Percentiles rank a stretch among this genome's conserved stretches.
phyloP scores from a whole-genome alignment of 2,888 invertebrate species.

The Criorhina ranunculi region DNA sequence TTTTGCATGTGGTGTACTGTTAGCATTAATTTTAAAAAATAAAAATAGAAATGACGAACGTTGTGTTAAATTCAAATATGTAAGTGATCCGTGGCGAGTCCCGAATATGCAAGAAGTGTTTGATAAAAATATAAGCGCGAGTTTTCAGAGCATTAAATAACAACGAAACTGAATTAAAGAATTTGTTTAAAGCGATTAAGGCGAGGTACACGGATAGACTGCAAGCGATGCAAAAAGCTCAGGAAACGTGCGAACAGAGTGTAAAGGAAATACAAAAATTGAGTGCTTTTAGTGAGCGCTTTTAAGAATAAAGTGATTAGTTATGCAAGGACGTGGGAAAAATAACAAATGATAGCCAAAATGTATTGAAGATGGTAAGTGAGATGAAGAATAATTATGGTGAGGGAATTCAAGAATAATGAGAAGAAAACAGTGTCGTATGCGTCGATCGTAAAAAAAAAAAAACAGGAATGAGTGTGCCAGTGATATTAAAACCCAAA shows the following conservation, averaged over 20 bases:
- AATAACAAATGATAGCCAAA: constrained; percentile 10
- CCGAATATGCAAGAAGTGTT: too few species aligned
- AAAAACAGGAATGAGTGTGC: background rate
- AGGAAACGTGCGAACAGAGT: constrained; percentile 28
- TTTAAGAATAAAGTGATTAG: too few species aligned
- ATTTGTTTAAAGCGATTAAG: constrained; percentile 1
- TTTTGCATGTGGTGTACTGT: too few species aligned
- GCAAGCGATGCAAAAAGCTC: constrained; percentile 12
- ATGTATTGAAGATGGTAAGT: constrained; percentile 3
- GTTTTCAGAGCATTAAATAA: too few species aligned
- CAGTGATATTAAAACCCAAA: background rate
- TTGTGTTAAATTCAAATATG: too few species aligned
- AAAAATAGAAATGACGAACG: too few species aligned
- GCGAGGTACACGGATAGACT: constrained; percentile 8
- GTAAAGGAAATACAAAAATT: constrained; percentile 20
- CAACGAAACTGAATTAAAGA: too few species aligned
- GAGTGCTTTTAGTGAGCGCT: background rate
- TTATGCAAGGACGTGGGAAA: too few species aligned
- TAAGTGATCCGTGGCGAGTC: too few species aligned
- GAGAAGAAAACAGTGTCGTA: constrained; percentile 8
- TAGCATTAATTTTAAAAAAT: too few species aligned
- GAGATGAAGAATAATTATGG: constrained; percentile 12
- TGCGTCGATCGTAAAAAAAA: constrained; percentile 1
- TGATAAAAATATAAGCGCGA: too few species aligned
- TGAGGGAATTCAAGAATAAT: background rate